Conservation (phyloP, 2,888 invertebrate species). For the Hecatera dysodea region DNA sequence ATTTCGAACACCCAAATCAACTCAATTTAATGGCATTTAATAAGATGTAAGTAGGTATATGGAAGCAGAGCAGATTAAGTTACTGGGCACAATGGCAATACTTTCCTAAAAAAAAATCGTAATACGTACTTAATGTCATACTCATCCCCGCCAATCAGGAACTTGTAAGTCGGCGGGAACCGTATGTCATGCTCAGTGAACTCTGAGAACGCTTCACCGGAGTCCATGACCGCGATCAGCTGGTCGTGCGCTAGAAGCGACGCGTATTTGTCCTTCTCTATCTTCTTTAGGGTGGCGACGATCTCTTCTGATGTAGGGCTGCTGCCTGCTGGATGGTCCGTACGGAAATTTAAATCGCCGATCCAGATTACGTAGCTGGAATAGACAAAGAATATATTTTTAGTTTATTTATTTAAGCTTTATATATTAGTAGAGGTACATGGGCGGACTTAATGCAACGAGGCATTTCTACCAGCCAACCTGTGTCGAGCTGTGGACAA, state of each 20-base stretch:
- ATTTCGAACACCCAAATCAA: neutral
- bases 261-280: slow-evolving; percentile 92
- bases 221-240: slow-evolving; percentile 92
- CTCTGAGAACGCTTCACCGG: slow-evolving; percentile 96
- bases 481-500: too few species aligned
- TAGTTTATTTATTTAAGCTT: neutral
- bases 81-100: neutral
- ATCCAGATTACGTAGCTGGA: slow-evolving; percentile 97
- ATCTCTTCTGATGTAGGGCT: slow-evolving; percentile 93
- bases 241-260: slow-evolving; percentile 94
- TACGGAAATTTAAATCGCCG: slow-evolving; percentile 97
- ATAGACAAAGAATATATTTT: slow-evolving; percentile 14
- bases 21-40: neutral
- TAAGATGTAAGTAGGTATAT: too few species aligned
- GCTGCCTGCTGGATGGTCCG: slow-evolving; percentile 92
- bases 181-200: slow-evolving; percentile 93
- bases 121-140: slow-evolving; percentile 94
- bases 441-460: too few species aligned
- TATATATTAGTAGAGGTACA: too few species aligned
- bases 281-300: slow-evolving; percentile 91
- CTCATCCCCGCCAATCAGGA: slow-evolving; percentile 93
- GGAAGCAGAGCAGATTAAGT: too few species aligned
- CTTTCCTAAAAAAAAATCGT: neutral
- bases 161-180: slow-evolving; percentile 97
- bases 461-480: too few species aligned